phyloP scores from a whole-genome alignment of 2,113 vertebrate species.

The Ophthalmolycus amberensis region DNA sequence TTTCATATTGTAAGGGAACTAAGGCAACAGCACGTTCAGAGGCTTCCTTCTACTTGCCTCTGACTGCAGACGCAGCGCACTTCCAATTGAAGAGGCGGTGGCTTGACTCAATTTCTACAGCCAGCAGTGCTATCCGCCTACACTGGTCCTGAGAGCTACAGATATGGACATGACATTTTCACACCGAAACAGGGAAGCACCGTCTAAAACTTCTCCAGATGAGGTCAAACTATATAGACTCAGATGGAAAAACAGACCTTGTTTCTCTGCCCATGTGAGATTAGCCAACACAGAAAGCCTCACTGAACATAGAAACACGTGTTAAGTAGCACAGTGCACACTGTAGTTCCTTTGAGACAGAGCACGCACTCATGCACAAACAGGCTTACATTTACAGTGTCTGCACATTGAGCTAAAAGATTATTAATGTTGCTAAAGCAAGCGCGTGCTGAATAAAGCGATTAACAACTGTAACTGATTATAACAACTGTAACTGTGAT shows the following conservation, averaged over 20 bases:
- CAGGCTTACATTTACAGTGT: background rate
- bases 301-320: background rate
- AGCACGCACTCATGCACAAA: background rate
- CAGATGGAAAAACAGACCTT: background rate
- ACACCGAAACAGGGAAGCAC: background rate
- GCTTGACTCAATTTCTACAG: slow-evolving; percentile 34
- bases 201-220: background rate
- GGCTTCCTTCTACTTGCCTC: slow-evolving; percentile 9
- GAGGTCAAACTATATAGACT: background rate
- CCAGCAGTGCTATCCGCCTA: slow-evolving; percentile 31
- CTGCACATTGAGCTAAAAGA: slow-evolving; percentile 3
- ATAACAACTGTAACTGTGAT: no score
- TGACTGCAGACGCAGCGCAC: slow-evolving; percentile 19
- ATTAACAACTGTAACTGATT: no score
- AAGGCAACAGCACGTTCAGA: slow-evolving; percentile 19
- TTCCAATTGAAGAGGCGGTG: slow-evolving; percentile 26
- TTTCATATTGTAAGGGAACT: slow-evolving; percentile 38
- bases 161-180: slow-evolving; percentile 17
- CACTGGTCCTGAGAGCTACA: slow-evolving; percentile 31
- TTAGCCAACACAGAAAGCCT: slow-evolving; percentile 13
- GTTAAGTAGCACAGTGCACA: background rate
- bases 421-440: slow-evolving; percentile 9
- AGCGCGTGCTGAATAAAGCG: no score
- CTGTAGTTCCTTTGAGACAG: background rate
- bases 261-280: background rate